Conservation (phyloP, 2,797 vertebrate genomes). For the Hippopotamyrus pictus region DNA sequence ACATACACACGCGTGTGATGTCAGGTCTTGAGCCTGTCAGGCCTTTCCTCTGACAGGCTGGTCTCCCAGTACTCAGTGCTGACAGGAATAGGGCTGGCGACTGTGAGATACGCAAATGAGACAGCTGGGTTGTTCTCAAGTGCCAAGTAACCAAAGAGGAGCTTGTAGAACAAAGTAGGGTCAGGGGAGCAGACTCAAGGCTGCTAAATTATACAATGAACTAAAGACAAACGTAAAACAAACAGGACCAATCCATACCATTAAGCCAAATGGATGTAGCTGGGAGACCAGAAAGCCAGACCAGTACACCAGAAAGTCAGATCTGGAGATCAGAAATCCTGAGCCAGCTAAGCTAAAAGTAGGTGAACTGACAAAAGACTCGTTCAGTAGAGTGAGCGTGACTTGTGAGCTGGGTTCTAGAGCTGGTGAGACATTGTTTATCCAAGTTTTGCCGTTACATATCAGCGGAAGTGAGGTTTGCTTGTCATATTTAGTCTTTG, state of each 20-base stretch:
- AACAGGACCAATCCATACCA: background rate
- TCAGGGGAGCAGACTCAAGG: background rate
- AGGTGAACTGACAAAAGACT: background rate
- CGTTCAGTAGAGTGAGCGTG: background rate
- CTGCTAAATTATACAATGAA: background rate
- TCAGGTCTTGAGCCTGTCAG: background rate
- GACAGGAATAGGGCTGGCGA: background rate
- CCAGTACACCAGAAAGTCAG: background rate
- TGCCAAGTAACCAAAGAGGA: background rate
- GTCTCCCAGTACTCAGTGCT: background rate
- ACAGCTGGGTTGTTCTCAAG: background rate
- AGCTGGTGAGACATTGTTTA: background rate
- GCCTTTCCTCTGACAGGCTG: background rate
- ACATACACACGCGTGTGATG: background rate
- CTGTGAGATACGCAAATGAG: background rate
- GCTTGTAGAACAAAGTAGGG: background rate
- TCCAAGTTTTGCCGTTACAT: background rate
- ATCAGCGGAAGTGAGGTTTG: background rate
- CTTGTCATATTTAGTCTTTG: background rate
- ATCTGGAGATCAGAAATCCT: background rate
- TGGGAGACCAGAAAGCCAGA: background rate
- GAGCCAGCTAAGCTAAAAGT: background rate
- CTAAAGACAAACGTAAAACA: background rate
- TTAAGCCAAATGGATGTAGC: background rate
- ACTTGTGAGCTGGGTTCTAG: background rate